Evolutionary conservation across 2,113 vertebrate genomes (phyloP).

Genomic region (Synchiropus splendidus): DNA sequence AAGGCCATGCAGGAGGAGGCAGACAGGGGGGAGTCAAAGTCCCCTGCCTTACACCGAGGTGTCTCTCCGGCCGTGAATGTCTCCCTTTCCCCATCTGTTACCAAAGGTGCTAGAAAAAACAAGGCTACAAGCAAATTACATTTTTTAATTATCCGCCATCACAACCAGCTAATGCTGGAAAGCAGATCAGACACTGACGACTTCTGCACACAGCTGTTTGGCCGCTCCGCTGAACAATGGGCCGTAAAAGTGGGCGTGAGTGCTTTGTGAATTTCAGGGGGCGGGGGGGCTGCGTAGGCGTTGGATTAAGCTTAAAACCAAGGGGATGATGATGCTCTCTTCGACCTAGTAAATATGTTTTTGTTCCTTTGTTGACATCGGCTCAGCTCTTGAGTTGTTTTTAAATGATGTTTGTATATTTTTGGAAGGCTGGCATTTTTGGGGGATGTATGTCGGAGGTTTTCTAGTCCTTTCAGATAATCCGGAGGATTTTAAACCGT

Average conservation of each 20-base stretch:
- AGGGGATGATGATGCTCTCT: constrained; percentile 48
- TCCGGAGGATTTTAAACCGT: constrained; percentile 38
- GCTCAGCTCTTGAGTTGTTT: constrained; percentile 21
- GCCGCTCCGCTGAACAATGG: constrained; percentile 39
- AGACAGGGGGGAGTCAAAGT: constrained; percentile 40
- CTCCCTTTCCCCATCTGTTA: constrained; percentile 58
- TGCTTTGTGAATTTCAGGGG: constrained; percentile 6
- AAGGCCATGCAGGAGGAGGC: constrained; percentile 25
- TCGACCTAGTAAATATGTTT: constrained; percentile 52
- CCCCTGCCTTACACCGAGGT: constrained; percentile 31
- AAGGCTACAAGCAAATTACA: constrained; percentile 38
- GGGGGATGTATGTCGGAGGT: constrained; percentile 24
- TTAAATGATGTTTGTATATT: constrained; percentile 8
- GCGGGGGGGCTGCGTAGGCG: constrained; percentile 3
- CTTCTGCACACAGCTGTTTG: constrained; percentile 48
- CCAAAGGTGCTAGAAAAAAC: constrained; percentile 21
- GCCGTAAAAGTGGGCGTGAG: constrained; percentile 24
- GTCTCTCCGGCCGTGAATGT: constrained; percentile 50
- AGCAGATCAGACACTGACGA: constrained; percentile 48
- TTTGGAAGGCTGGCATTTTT: constrained; percentile 30
- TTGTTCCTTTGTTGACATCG: constrained; percentile 23
- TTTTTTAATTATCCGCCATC: constrained; percentile 53
- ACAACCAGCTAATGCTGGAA: constrained; percentile 36
- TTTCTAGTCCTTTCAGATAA: constrained; percentile 25
- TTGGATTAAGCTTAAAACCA: constrained; percentile 43